Percentiles rank a stretch among this genome's conserved stretches.
phyloP scores from a whole-genome alignment of 2,888 invertebrate species.

The Carabus problematicus region DNA sequence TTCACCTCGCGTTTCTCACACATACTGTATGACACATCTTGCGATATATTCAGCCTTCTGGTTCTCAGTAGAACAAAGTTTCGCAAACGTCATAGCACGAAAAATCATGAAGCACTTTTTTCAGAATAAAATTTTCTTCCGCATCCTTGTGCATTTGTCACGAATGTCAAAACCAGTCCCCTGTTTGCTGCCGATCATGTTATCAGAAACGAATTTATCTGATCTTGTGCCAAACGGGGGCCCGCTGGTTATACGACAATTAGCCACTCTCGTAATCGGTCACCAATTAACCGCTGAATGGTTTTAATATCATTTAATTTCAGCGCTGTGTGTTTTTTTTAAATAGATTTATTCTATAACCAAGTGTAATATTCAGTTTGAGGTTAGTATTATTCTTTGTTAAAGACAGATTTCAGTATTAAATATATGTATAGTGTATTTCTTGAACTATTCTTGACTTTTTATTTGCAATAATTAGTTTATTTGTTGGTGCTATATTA shows the following conservation, averaged over 20 bases:
- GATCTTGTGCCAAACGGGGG: constrained; percentile 41
- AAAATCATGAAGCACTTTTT: neutral
- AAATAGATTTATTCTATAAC: constrained; percentile 19
- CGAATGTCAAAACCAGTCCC: constrained; percentile 52
- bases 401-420: too few species aligned
- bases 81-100: too few species aligned
- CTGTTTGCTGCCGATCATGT: constrained; percentile 44
- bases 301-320: constrained; percentile 37
- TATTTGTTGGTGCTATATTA: too few species aligned
- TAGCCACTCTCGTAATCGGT: constrained; percentile 39
- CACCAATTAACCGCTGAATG: constrained; percentile 36
- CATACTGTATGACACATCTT: too few species aligned
- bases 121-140: constrained; percentile 43
- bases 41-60: too few species aligned
- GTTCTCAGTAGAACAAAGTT: too few species aligned
- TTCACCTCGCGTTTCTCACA: too few species aligned
- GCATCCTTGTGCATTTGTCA: constrained; percentile 51
- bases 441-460: too few species aligned
- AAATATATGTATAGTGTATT: too few species aligned
- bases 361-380: too few species aligned
- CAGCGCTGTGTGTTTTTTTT: constrained; percentile 24
- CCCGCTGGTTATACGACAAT: constrained; percentile 27
- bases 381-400: too few species aligned
- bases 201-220: constrained; percentile 51
- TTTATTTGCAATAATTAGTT: constrained; percentile 6